Evolutionary conservation across 2,113 vertebrate genomes (phyloP), one percentile per base, ranked within the genome.

Genomic region (Burhinus bistriatus): DNA sequence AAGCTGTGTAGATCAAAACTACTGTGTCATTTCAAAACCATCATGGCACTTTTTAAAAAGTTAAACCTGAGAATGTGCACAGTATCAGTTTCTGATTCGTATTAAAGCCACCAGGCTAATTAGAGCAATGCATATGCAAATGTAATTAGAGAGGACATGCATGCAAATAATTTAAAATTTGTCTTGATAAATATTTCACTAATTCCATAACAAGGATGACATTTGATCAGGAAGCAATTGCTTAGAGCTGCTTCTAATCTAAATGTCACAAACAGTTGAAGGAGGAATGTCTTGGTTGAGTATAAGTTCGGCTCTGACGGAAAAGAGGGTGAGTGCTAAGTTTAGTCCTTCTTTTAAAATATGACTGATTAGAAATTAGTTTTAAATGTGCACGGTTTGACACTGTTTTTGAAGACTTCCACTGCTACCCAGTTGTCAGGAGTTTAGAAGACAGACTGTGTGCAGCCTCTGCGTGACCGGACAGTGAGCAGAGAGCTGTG

Each of bases 151-250:
- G 19, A 68, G 81, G 72, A 82, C 77, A 79, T 32, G 38, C 75
- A 71, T 79, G 69, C 40, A 94, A 93, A 91, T 86, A 66, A 71
- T 21, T 51, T 52, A 34, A 90, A 86, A 82, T 78, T 81, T 14
- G 61, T 91, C 73, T 79, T 82, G 52, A 92, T 91, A 94, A 92
- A 76, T 95, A 89, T 95, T 94, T 95, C 40, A 89, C 80, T 87
- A 69, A 92, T 88, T 94, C 83, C 15, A 15, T 82, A 78, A 68
- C n/a, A 87, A 70, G 79, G 47, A 52, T 95, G 59, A 82, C 72
- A 84, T 95, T 96, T 97, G 65, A 84, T 90, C 65, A 93, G 77
- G 91, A 84, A 92, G 61, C 25, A 81, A 62, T 82, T 92, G 49
- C 65, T 82, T 69, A 72, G 52, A 87, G 38, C n/a, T 89, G 42